phyloP scores from a whole-genome alignment of 2,113 vertebrate genomes.

The Grus americana region DNA sequence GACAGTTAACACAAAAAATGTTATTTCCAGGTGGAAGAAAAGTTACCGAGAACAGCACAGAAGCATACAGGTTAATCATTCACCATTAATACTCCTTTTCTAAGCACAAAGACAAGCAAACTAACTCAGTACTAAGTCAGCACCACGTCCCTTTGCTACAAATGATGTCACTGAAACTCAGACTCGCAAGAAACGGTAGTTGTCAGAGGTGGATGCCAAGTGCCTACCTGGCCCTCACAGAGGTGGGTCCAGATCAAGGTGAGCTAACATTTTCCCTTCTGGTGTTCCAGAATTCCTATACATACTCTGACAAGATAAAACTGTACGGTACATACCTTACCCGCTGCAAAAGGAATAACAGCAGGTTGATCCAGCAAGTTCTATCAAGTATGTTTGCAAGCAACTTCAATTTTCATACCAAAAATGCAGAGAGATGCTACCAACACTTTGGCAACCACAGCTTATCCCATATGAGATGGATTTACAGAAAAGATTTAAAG shows the following conservation, averaged over 20 bases:
- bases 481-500: not conserved
- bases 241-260: not conserved
- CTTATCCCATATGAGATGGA: not conserved
- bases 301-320: not conserved
- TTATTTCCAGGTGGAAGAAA: not conserved
- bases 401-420: not conserved
- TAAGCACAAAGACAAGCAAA: not conserved
- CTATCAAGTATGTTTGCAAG: not conserved
- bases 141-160: not conserved
- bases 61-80: not conserved
- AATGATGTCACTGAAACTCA: not conserved
- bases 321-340: not conserved
- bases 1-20: not conserved
- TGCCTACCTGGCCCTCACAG: accelerated
- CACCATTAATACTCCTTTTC: not conserved
- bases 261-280: not conserved
- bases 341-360: not conserved
- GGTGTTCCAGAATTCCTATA: not conserved
- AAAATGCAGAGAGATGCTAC: not conserved
- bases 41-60: not conserved
- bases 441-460: not conserved
- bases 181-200: not conserved
- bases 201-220: not conserved
- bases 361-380: not conserved
- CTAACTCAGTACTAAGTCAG: not conserved